Percentiles rank a stretch among this genome's conserved stretches.
Conservation (phyloP, 2,888 invertebrate genomes). For the Mellilla xanthometata region DNA sequence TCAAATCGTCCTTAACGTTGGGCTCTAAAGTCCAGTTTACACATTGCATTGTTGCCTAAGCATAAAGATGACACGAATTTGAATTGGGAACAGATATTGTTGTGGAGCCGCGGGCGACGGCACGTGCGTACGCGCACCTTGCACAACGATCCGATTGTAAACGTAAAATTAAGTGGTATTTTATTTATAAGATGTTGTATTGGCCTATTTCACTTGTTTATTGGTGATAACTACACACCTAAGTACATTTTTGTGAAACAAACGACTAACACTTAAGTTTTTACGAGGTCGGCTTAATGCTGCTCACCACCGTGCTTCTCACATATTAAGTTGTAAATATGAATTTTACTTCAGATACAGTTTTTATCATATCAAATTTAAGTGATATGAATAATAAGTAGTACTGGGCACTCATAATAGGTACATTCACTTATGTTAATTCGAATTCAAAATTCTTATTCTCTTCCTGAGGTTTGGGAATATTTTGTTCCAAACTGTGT, state of each 20-base stretch:
- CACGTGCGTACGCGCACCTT: conserved; percentile 80
- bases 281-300: conserved; percentile 29
- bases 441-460: not conserved
- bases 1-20: conserved; percentile 65
- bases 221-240: conserved; percentile 33
- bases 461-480: no score
- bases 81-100: conserved; percentile 74
- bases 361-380: conserved; percentile 20
- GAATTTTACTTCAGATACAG: conserved; percentile 20
- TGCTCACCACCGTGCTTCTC: conserved; percentile 23
- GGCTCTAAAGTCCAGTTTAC: conserved; percentile 70
- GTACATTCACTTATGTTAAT: conserved; percentile 8
- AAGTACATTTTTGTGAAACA: conserved; percentile 33
- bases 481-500: not conserved
- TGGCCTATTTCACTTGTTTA: conserved; percentile 40
- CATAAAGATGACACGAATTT: conserved; percentile 78
- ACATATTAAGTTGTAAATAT: conserved; percentile 26
- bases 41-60: conserved; percentile 51
- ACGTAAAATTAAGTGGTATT: conserved; percentile 60
- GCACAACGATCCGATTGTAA: conserved; percentile 60
- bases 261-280: conserved; percentile 32
- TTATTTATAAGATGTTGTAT: conserved; percentile 55
- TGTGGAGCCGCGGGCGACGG: conserved; percentile 67
- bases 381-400: conserved; percentile 24
- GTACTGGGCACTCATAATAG: conserved; percentile 2